Conservation (phyloP, 1,140 invertebrate genomes). For the Philopotamus ludificatus region DNA sequence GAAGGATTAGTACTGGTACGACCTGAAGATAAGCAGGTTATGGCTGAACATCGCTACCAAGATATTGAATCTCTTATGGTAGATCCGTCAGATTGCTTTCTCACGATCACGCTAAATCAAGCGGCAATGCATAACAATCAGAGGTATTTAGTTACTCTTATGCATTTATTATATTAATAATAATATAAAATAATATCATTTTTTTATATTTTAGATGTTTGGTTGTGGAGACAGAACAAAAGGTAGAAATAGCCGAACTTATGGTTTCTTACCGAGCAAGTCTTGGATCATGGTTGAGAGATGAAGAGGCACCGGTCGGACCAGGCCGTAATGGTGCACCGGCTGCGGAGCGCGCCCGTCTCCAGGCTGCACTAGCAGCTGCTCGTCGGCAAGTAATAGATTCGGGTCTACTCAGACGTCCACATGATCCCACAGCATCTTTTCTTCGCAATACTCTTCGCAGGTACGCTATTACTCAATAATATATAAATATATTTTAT, state of each 20-base stretch:
- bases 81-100: slow-evolving; percentile 88
- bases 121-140: slow-evolving; percentile 41
- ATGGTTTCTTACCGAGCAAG: slow-evolving; percentile 89
- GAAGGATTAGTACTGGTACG: slow-evolving; percentile 88
- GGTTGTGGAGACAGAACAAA: slow-evolving; percentile 88
- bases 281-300: slow-evolving; percentile 82
- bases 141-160: slow-evolving; percentile 21
- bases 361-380: slow-evolving; percentile 58
- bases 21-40: slow-evolving; percentile 84
- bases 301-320: slow-evolving; percentile 69
- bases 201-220: slow-evolving; percentile 72
- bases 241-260: slow-evolving; percentile 87
- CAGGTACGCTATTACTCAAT: slow-evolving; percentile 48
- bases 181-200: neutral
- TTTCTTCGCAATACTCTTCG: slow-evolving; percentile 86
- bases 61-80: slow-evolving; percentile 89
- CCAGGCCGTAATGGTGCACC: slow-evolving; percentile 45
- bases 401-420: slow-evolving; percentile 76
- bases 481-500: neutral
- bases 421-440: slow-evolving; percentile 70
- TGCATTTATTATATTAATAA: neutral
- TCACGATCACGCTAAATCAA: slow-evolving; percentile 74
- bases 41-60: slow-evolving; percentile 84
- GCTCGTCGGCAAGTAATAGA: slow-evolving; percentile 81
- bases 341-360: slow-evolving; percentile 47